Evolutionary conservation across 2,113 vertebrate genomes (phyloP), one percentile per base, ranked within the genome.

Genomic region (Cyanoramphus novaezelandiae): DNA sequence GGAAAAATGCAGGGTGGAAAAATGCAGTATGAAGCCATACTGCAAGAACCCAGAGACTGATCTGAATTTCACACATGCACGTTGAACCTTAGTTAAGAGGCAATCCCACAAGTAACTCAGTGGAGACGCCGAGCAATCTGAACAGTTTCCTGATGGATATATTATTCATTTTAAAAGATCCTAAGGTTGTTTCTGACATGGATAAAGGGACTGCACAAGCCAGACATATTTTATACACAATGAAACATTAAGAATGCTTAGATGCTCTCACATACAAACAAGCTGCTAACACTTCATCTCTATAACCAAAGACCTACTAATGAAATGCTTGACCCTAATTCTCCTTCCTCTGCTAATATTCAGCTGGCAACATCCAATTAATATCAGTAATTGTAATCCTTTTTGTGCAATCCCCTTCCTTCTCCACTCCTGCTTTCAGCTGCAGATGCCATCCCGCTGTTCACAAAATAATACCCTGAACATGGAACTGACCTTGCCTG

Each of bases 401-500:
- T 82, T 79, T 82, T 79, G 52, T 88, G n/a, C 13, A 71, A 53
- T 53, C 12, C 17, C 21, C 81, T 87, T 89, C 49, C 17, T 90
- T 68, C 75, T 37, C 57, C 37, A 41, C 31, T 27, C 27, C 62
- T 57, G 11, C 55, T 80, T 68, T 60, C 77, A 79, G 70, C 29
- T 44, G 57, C 55, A 52, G 47, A 74, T n/a, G 64, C 15, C 75
- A 60, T 33, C 31, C 49, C 65, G 49, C 74, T 87, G 47, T 21
- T 91, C 37, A 80, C 21, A 65, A 75, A 87, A 63, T 11, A 95
- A 68, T 0, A 10, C 2, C 1, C n/a, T 37, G 37, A 80, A 90
- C 27, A 28, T 1, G 2, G 50, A 55, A 87, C 97, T 98, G 95
- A 99, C 99, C 98, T 99, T 97, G 98, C 78, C 94, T 98, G 75